phyloP scores from a whole-genome alignment of 2,113 vertebrate genomes.

The Anhinga anhinga region DNA sequence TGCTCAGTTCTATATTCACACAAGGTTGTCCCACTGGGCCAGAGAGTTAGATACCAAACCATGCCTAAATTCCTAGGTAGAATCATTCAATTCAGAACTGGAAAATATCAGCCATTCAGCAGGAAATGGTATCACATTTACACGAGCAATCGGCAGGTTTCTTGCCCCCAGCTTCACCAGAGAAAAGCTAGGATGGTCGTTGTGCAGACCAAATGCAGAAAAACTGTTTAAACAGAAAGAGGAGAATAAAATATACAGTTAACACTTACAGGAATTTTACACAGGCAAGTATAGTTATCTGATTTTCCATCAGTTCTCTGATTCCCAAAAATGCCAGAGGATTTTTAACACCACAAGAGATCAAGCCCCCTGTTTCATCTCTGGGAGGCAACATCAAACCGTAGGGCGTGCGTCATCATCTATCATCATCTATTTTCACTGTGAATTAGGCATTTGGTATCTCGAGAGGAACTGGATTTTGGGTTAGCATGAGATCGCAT shows the following conservation, averaged over 20 bases:
- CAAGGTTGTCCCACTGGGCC: background rate
- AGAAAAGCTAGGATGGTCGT: background rate
- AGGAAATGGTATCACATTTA: background rate
- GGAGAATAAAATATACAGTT: background rate
- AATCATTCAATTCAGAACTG: background rate
- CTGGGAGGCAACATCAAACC: background rate
- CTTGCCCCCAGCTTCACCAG: background rate
- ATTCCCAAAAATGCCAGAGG: background rate
- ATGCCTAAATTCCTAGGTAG: background rate
- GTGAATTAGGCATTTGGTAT: background rate
- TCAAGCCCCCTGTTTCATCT: conserved; percentile 10
- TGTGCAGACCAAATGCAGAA: background rate
- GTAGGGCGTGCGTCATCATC: background rate
- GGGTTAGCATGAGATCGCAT: background rate
- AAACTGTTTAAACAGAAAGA: background rate
- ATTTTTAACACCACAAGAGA: background rate
- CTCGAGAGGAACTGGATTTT: conserved; percentile 35
- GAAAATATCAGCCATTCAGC: background rate
- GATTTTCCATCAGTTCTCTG: conserved; percentile 14
- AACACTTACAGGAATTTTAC: background rate
- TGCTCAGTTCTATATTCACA: background rate
- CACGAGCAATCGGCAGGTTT: background rate
- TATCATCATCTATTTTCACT: background rate
- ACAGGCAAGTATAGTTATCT: conserved; percentile 2
- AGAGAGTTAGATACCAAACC: background rate